These are phyloP conservation scores for Sebastes schlegelii DNA, from an alignment of 2,113 vertebrate species.

Conservation along the genomic window DNA sequence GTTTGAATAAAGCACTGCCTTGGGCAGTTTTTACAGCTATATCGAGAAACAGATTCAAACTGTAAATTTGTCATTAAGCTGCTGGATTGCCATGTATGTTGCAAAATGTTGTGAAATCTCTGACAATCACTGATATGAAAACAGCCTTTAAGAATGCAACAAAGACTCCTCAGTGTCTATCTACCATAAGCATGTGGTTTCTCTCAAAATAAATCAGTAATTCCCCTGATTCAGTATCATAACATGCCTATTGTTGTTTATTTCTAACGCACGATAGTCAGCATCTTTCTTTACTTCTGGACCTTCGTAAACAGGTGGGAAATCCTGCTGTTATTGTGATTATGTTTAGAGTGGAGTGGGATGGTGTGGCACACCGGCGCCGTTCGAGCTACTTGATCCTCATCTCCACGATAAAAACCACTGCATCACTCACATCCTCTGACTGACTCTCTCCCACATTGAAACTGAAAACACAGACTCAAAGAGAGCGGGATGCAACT, in stretches of 20 bases:
- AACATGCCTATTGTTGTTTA: neutral
- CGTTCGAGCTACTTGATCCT: slow-evolving; percentile 36
- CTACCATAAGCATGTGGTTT: neutral
- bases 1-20: neutral
- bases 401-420: slow-evolving; percentile 34
- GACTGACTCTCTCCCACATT: slow-evolving; percentile 49
- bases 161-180: neutral
- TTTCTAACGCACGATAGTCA: neutral
- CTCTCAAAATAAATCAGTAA: neutral
- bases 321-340: slow-evolving; percentile 29
- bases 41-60: neutral
- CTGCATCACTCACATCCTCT: slow-evolving; percentile 23
- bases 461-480: slow-evolving; percentile 58
- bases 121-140: neutral
- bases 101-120: slow-evolving; percentile 19
- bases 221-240: neutral
- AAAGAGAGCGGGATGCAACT: slow-evolving; percentile 22
- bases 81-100: neutral
- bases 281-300: neutral
- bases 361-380: slow-evolving; percentile 22
- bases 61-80: neutral
- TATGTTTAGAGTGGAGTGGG: slow-evolving; percentile 26
- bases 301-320: neutral
- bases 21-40: neutral
- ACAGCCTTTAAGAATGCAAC: neutral